Evolutionary conservation across 2,113 vertebrate genomes (phyloP), one percentile per base, ranked within the genome.

Genomic region (Malurus cyaneus): DNA sequence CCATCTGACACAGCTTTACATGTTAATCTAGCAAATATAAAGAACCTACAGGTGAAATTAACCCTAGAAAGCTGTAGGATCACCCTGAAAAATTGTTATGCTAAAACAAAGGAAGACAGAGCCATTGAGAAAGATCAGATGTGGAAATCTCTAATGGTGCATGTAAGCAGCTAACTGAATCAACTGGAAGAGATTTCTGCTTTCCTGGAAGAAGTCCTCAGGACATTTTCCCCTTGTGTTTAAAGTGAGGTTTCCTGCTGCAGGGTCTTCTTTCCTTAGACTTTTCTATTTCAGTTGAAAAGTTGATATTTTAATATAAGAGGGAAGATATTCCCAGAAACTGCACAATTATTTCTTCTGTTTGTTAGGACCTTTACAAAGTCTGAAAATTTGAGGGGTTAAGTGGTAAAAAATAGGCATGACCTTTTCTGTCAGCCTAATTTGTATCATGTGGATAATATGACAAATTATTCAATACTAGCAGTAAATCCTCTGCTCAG

Each of bases 91-190:
- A 80, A 18, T 4, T 6, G 4, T 44, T 36, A 5, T 5, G 2
- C 13, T 77, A 24, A 28, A 69, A 77, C 15, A 1, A 1, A 9
- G 18, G 13, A 50, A 82, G n/a, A n/a, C 3, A 1, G 18, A 81
- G 5, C 26, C 7, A 4, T 9, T 42, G 53, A 3, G 2, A 65
- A 85, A 79, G 12, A 50, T 47, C 2, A 1, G 39, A 53, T 0
- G 1, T 62, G 24, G 32, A 50, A 92, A 26, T 52, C 6, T 14
- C 39, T 54, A 25, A n/a, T 26, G 6, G 11, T 67, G 16, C 41
- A 19, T 60, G 11, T 26, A 47, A 64, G 18, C 29, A 87, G 24
- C 12, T 59, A 28, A 47, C 18, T 26, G 31, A 41, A 60, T 44
- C 4, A 5, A 47, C 36, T 52, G 17, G 66, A 79, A 49, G 9